These are phyloP conservation scores for Phrynosoma blainvillii DNA, from an alignment of 2,113 vertebrate genomes.

Conservation along the genomic window DNA sequence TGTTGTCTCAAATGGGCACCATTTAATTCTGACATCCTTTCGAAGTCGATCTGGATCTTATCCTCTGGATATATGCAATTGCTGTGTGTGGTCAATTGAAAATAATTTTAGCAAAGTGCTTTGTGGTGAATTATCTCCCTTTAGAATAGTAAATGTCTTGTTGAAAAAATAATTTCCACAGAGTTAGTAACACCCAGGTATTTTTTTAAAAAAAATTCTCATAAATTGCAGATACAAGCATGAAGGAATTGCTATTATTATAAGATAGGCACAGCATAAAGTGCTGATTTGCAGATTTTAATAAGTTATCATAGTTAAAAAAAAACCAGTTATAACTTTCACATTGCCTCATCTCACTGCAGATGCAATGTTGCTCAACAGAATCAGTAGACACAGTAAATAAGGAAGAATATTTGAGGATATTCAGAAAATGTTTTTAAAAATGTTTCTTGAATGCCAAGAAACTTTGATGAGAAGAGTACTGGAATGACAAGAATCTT, in stretches of 20 bases:
- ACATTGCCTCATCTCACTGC: neutral
- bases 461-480: too few species aligned
- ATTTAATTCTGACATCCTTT: slow-evolving; percentile 33
- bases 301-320: neutral
- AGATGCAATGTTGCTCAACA: neutral
- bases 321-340: neutral
- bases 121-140: slow-evolving; percentile 48
- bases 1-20: slow-evolving; percentile 46
- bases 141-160: slow-evolving; percentile 56
- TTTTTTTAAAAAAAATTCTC: slow-evolving; percentile 29
- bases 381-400: neutral
- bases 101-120: slow-evolving; percentile 55
- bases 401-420: too few species aligned
- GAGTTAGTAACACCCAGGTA: slow-evolving; percentile 45
- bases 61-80: slow-evolving; percentile 56
- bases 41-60: slow-evolving; percentile 65
- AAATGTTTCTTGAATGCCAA: too few species aligned
- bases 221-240: neutral
- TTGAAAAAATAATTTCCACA: slow-evolving; percentile 44
- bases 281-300: neutral
- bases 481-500: too few species aligned
- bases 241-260: neutral
- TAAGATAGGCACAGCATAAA: neutral
- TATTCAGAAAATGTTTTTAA: too few species aligned
- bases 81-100: slow-evolving; percentile 59